Conservation (phyloP, 2,113 vertebrate species). For the Diglossa brunneiventris region DNA sequence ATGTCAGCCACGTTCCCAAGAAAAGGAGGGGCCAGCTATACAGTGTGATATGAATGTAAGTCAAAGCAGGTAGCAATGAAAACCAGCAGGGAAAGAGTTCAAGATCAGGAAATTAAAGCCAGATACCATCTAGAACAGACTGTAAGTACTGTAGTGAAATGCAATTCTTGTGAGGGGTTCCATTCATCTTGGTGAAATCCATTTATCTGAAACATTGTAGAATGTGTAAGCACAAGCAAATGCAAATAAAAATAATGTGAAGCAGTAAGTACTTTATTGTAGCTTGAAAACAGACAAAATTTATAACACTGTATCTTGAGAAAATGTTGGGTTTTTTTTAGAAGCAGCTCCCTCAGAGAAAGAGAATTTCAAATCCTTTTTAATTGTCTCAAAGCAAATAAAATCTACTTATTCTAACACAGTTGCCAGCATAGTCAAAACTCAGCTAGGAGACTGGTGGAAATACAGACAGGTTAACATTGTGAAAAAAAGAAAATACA, state of each 20-base stretch:
- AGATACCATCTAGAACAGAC: neutral
- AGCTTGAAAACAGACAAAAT: constrained; percentile 10
- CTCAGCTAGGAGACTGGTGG: neutral
- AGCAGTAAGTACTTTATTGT: constrained; percentile 32
- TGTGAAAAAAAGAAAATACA: neutral
- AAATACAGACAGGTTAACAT: neutral
- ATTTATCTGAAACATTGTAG: neutral
- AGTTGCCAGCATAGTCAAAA: neutral
- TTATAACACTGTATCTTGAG: neutral
- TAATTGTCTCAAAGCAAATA: neutral
- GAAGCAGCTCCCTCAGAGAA: neutral
- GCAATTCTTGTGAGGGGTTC: neutral
- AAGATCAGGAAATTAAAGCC: neutral
- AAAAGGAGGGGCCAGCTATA: neutral
- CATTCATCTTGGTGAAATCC: neutral
- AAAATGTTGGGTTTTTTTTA: neutral
- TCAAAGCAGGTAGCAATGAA: neutral
- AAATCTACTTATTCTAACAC: neutral
- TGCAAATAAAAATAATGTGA: neutral
- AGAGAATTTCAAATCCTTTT: neutral
- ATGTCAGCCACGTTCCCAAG: neutral
- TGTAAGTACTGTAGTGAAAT: neutral
- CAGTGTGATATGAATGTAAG: neutral
- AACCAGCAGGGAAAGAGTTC: neutral
- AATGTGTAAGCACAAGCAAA: neutral